Percentiles rank a stretch among this genome's conserved stretches.
Conservation (phyloP, 2,888 invertebrate genomes). For the Ctenicera cuprea region DNA sequence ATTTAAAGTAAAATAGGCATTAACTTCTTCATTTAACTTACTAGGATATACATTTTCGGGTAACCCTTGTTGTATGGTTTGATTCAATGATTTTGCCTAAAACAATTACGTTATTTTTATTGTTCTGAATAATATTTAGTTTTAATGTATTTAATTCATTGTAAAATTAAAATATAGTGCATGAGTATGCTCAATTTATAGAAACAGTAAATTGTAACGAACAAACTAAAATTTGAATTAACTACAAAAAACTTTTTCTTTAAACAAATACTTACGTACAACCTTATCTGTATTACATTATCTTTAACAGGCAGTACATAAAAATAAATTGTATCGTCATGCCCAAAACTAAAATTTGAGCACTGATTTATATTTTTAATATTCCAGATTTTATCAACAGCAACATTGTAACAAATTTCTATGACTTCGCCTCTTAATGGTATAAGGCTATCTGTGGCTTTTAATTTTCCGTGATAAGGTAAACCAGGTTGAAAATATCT, state of each 20-base stretch:
- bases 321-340: slow-evolving; percentile 64
- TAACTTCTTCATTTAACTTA: slow-evolving; percentile 57
- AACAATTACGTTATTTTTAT: neutral
- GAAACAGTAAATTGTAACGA: too few species aligned
- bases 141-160: neutral
- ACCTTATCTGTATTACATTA: slow-evolving; percentile 66
- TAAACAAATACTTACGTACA: slow-evolving; percentile 63
- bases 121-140: neutral
- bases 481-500: slow-evolving; percentile 82
- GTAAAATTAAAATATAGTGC: too few species aligned
- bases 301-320: slow-evolving; percentile 66
- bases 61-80: slow-evolving; percentile 49
- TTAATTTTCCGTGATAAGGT: slow-evolving; percentile 79
- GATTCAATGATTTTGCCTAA: slow-evolving; percentile 67
- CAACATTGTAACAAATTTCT: slow-evolving; percentile 69
- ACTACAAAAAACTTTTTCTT: neutral
- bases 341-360: slow-evolving; percentile 62
- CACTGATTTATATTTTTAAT: slow-evolving; percentile 66
- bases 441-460: slow-evolving; percentile 47
- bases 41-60: slow-evolving; percentile 15
- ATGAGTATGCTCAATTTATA: too few species aligned
- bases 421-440: slow-evolving; percentile 60
- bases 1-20: slow-evolving; percentile 56
- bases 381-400: slow-evolving; percentile 68
- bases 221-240: too few species aligned